Evolutionary conservation across 2,888 invertebrate species (phyloP), one percentile per base, ranked within the genome.

Genomic region (Dione vanillae): DNA sequence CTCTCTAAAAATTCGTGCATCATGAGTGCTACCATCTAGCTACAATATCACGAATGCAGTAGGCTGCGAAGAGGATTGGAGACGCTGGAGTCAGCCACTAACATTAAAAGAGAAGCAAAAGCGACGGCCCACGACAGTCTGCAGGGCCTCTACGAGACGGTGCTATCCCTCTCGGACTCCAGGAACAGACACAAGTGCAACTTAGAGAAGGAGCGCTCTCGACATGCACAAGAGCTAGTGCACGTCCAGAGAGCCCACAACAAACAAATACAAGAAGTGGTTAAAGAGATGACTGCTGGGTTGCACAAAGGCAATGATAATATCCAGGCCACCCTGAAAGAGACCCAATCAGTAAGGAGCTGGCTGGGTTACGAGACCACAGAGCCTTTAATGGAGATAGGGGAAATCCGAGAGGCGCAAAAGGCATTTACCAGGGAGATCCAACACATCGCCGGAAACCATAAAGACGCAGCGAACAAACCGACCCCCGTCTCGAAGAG

Each of bases 121-220:
- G 27, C 11, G 0, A 65, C 19, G 0, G 72, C 70, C 0, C 49
- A 51, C 0, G 73, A 74, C 7, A 43, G 65, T 40, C 40, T 27
- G 27, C 27, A 27, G 27, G 27, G 27, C 2, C 27, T 27, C 2
- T 27, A 27, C 2, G 27, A 27, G 73, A 62, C 59, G 0, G 67
- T 67, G 0, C 65, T 75, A 5, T 45, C 73, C 2, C 59, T 76
- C 10, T 77, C 77, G 0, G 76, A 77, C 62, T 78, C 77, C 0
- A 67, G 76, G 27, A 58, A 69, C 0, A 16, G 74, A 9, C 73
- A 75, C 35, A 69, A 70, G 11, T 41, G 12, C n/a, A 74, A 70
- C 37, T 47, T 75, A 45, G 77, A 77, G 27, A 71, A 69, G 40
- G 76, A 77, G 19, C 51, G 76, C 12, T 62, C 65, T n/a, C 11